Conservation (phyloP, 2,888 invertebrate species). For the Cryptops parisi region DNA sequence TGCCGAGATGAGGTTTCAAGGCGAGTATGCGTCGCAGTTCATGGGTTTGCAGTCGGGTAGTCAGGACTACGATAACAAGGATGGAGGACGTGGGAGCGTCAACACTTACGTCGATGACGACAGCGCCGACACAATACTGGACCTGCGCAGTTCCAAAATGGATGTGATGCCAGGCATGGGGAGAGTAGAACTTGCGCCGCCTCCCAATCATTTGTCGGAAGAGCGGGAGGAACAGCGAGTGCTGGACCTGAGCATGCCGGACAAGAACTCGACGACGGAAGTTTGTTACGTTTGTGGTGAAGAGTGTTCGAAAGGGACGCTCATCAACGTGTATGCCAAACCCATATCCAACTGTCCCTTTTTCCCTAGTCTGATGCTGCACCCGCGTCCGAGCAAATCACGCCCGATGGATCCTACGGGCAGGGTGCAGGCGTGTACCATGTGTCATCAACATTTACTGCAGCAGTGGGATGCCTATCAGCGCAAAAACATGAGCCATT, state of each 20-base stretch:
- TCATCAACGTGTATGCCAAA: conserved; percentile 47
- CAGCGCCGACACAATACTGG: conserved; percentile 7
- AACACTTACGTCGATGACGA: conserved; percentile 5
- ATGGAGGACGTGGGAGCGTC: neutral
- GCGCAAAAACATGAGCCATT: conserved; percentile 52
- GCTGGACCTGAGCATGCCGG: conserved; percentile 78
- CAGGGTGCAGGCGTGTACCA: conserved; percentile 59
- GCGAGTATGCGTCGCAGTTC: conserved; percentile 83
- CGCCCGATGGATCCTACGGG: conserved; percentile 69
- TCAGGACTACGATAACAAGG: conserved; percentile 9
- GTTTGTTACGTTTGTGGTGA: conserved; percentile 76
- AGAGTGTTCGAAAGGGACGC: conserved; percentile 64
- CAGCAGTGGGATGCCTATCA: conserved; percentile 76
- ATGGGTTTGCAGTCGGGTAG: conserved; percentile 33
- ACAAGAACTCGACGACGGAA: conserved; percentile 77
- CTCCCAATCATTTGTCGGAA: neutral
- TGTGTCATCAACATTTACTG: conserved; percentile 69
- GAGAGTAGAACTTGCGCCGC: neutral
- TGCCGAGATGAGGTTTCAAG: conserved; percentile 75
- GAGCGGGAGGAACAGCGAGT: conserved; percentile 33
- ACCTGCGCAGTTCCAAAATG: conserved; percentile 9
- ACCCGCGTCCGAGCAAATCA: conserved; percentile 70
- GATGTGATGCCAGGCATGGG: conserved; percentile 1
- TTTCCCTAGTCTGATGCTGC: conserved; percentile 43
- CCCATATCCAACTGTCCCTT: conserved; percentile 36